Conservation (phyloP, 2,113 vertebrate genomes). For the Sturnira hondurensis region DNA sequence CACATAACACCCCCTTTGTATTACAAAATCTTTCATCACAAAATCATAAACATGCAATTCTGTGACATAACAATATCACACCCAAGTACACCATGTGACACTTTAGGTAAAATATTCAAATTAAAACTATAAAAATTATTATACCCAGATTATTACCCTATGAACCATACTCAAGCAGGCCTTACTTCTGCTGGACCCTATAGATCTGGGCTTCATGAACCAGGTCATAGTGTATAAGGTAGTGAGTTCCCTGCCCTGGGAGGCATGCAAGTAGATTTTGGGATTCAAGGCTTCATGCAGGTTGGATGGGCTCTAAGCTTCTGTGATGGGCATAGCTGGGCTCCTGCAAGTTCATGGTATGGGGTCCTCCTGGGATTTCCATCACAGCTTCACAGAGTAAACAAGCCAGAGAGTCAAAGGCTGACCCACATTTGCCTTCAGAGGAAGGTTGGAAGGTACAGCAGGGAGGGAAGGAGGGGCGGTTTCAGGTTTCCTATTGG, state of each 20-base stretch:
- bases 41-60: too few relatives aligned
- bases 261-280: not conserved
- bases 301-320: not conserved
- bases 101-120: too few relatives aligned
- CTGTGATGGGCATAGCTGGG: not conserved
- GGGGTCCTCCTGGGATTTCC: not conserved
- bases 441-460: not conserved
- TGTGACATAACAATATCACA: too few relatives aligned
- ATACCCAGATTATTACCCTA: too few relatives aligned
- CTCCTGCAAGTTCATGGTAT: not conserved
- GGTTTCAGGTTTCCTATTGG: constrained; percentile 9
- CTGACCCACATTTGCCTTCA: not conserved
- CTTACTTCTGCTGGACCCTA: too few relatives aligned
- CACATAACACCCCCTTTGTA: too few relatives aligned
- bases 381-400: not conserved
- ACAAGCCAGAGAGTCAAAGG: not conserved
- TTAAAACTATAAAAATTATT: too few relatives aligned
- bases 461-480: fast-evolving
- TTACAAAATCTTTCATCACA: too few relatives aligned
- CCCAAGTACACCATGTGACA: too few relatives aligned
- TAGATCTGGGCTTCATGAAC: not conserved
- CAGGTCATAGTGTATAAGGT: not conserved
- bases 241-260: not conserved
- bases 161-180: too few relatives aligned
- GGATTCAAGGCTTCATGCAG: not conserved